Conservation (phyloP, 2,888 invertebrate genomes). For the Perizoma affinitatum region DNA sequence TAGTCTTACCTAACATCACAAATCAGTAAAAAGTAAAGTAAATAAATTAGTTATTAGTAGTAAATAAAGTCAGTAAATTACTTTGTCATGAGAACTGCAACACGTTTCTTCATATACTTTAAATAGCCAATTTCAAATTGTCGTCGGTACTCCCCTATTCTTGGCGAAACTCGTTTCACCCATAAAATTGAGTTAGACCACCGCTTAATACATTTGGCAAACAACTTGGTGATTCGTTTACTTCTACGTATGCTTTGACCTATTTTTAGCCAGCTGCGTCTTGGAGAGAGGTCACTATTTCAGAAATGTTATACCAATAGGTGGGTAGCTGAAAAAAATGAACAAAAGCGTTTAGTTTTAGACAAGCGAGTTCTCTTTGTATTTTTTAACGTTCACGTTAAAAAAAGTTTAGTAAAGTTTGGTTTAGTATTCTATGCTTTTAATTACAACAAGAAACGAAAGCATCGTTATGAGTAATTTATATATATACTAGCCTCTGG, state of each 20-base stretch:
- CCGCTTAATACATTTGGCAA: slow-evolving; percentile 71
- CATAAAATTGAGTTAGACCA: slow-evolving; percentile 70
- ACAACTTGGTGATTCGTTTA: slow-evolving; percentile 49
- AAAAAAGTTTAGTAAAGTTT: too few species aligned
- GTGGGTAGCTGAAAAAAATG: slow-evolving; percentile 1
- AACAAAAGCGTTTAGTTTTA: slow-evolving; percentile 3
- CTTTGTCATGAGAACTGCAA: slow-evolving; percentile 12
- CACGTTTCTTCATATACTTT: slow-evolving; percentile 26
- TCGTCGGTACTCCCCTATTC: slow-evolving; percentile 29
- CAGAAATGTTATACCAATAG: slow-evolving; percentile 5
- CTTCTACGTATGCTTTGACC: slow-evolving; percentile 34
- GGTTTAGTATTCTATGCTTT: too few species aligned
- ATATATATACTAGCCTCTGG: too few species aligned
- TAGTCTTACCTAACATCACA: not conserved
- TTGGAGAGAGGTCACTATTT: slow-evolving; percentile 14
- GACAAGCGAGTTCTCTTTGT: too few species aligned
- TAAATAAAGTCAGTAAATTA: slow-evolving; percentile 22
- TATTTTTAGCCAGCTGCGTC: slow-evolving; percentile 24
- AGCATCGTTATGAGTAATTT: too few species aligned
- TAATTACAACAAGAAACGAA: too few species aligned
- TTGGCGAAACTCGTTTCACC: slow-evolving; percentile 56
- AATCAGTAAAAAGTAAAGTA: slow-evolving; percentile 16
- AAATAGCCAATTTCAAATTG: slow-evolving; percentile 34
- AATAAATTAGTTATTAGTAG: too few species aligned
- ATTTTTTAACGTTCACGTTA: too few species aligned